Evolutionary conservation across 2,888 invertebrate genomes (phyloP).

Genomic region (Dynastes hyllus): DNA sequence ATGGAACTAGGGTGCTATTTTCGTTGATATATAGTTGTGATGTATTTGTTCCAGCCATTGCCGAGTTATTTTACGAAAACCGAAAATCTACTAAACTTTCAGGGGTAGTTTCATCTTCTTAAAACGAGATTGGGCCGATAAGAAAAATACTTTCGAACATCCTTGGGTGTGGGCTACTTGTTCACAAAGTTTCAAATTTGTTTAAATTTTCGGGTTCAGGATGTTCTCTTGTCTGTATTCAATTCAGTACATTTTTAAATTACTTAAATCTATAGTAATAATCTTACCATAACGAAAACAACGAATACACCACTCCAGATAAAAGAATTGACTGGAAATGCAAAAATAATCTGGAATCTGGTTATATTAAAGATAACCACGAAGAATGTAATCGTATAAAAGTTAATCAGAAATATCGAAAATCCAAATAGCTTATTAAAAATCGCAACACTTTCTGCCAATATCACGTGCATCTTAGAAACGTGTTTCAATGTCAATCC

Average conservation of each 20-base stretch:
- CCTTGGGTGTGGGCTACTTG: no score
- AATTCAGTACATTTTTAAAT: neutral
- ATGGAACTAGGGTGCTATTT: no score
- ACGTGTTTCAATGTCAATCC: slow-evolving; percentile 8
- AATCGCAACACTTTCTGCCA: neutral
- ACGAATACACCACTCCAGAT: neutral
- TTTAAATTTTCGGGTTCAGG: no score
- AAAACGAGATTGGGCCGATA: no score
- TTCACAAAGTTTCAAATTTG: no score
- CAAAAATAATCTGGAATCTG: neutral
- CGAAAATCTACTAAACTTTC: no score
- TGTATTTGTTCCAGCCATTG: no score
- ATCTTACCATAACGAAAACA: neutral
- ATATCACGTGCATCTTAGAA: neutral
- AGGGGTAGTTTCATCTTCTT: no score
- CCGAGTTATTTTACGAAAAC: no score
- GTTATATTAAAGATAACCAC: neutral
- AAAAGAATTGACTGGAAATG: neutral
- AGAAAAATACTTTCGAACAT: no score
- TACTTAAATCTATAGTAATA: neutral
- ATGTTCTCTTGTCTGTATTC: no score
- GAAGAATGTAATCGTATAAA: slow-evolving; percentile 5
- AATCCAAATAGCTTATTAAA: slow-evolving; percentile 4
- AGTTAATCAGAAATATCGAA: neutral
- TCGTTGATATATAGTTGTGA: no score